phyloP scores from a whole-genome alignment of 2,113 vertebrate species.

The human (Homo sapiens) region DNA sequence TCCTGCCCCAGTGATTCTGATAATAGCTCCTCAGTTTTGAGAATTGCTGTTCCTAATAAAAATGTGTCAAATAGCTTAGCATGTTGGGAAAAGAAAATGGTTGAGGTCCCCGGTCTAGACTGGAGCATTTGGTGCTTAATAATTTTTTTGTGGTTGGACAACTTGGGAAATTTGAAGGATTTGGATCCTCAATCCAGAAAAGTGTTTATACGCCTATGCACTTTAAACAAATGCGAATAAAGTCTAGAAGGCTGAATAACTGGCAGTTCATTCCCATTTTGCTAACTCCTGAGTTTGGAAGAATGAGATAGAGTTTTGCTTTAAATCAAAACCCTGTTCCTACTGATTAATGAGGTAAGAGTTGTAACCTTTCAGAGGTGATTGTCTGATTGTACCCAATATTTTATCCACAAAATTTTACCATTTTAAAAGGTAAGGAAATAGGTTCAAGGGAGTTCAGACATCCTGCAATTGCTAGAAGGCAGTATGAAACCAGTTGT shows the following conservation, averaged over 20 bases:
- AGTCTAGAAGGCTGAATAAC: not conserved
- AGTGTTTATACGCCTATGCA: not conserved
- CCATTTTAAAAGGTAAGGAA: not conserved
- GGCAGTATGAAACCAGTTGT: not conserved
- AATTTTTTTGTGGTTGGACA: not conserved
- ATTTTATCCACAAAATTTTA: not conserved
- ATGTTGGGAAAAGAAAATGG: not conserved
- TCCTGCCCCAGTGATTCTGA: not conserved
- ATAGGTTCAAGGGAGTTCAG: not conserved
- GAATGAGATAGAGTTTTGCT: not conserved
- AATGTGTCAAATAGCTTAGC: not conserved
- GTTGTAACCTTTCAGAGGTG: not conserved
- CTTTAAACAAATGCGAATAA: not conserved
- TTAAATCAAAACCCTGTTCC: not conserved
- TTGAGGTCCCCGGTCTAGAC: not conserved
- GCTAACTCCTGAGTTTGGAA: not conserved
- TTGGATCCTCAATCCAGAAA: not conserved
- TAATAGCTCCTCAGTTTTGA: not conserved
- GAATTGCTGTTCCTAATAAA: not conserved
- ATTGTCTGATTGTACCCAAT: not conserved
- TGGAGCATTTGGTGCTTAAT: not conserved
- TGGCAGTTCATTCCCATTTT: not conserved
- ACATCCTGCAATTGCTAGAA: not conserved
- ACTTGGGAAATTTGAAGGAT: not conserved
- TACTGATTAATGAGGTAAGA: conserved; percentile 17